Base-by-base conservation (phyloP, 1,140 invertebrate species). In the Drosophila insularis region DNA sequence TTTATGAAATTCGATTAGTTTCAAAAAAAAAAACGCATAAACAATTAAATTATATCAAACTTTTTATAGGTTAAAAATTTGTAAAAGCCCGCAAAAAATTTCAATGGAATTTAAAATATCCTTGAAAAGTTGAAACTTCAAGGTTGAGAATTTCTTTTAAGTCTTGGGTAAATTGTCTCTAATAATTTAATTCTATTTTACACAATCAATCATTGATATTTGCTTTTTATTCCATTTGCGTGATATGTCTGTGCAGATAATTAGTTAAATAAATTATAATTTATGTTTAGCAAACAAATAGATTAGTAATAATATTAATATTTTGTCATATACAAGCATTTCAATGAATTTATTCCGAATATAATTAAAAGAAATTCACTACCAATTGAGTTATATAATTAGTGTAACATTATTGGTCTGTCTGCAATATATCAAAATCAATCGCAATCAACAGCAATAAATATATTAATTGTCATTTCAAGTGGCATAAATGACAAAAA, bases 391-490 rank as follows among this genome's bases (percentile, higher is more conserved):
- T 50, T 50, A 50, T 50, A 21, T 50, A 50, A 50, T 8, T 8
- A 21, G 13, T 58, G 55, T 58, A 35, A 53, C 31, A 58, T n/a
- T 14, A 8, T 11, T n/a, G 6, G 21, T 8, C 1, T 23, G 10
- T 13, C 19, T 23, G 63, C 68, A 32, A 71, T 56, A 27, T n/a
- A 76, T 68, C 54, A 76, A 76, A 76, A 76, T 76, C 73, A 76
- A 60, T 10, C 13, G 65, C 73, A 76, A 60, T 10, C 13, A 65
- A 14, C 21, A 13, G 37, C 40, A 58, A 43, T 76, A 69, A 76
- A 43, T 69, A 54, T 76, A 63, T 63, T 75, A 76, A 76, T 76
- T 76, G 73, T 50, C 73, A 76, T 53, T 69, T 76, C 73, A 63
- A 76, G 73, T 76, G 73, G 59, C 50, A 63, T 69, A 54, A 75